Base-by-base conservation (phyloP, 2,888 invertebrate genomes). In the Thalpophila matura region DNA sequence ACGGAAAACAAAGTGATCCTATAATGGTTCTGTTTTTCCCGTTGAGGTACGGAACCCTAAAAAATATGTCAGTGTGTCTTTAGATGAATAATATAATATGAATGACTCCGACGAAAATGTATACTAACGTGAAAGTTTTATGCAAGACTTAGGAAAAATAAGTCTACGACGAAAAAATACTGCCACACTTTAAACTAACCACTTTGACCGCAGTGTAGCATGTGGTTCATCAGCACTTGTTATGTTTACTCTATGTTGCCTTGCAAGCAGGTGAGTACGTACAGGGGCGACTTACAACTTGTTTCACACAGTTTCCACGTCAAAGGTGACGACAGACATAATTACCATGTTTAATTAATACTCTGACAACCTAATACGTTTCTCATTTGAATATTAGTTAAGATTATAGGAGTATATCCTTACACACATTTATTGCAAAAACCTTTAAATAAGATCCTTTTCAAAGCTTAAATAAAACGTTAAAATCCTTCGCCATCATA, bases 341-440 rank as follows among this genome's bases (percentile, higher is more conserved):
- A 62, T 74, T 42, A 50, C 46, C 33, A 35, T 55, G 60, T 60
- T 53, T 60, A 70, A 74, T 50, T 46, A 40, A 70, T 60, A 62
- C 46, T 49, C 22, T 42, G 61, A 24, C 35, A 50, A 58, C 38
- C 2, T 22, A 47, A 53, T 35, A 31, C 37, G 53, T 14, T 53
- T 40, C 49, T 54, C 67, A 59, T 66, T 73, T 73, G 29, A 69
- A 73, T 69, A 57, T 73, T 38, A 20, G 6, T 38, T 24, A 22
- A 31, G 29, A 46, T 35, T 38, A 45, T 29, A 12, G 31, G 5
- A 24, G 10, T 35, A 31, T 35, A 40, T 37, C 38, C 29, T 56
- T 27, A 18, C 4, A 29, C 16, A 27, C 18, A 60, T 69, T 60
- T 40, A 24, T 20, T 29, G 9, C 3, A 16, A 18, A 67, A 40